Evolutionary conservation across 2,113 vertebrate species (phyloP), one percentile per base, ranked within the genome.

Genomic region (Eublepharis macularius): DNA sequence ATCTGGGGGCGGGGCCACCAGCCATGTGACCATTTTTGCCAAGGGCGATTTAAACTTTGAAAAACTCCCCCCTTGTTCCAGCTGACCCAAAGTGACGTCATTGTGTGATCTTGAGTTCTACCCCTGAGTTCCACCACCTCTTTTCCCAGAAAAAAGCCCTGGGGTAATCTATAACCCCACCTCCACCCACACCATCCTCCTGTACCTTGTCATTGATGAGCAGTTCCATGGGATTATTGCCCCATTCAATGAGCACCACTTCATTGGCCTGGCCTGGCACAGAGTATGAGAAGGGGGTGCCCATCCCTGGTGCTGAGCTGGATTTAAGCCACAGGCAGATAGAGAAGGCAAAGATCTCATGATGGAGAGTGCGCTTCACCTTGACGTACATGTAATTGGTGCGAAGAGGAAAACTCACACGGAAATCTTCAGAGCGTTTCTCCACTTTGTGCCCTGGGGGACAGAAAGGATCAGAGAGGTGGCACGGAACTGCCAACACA

Each of bases 351-450:
- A 98, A 99, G 98, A 99, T 99, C 95, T 99, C 98, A 4, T 6
- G 84, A 0, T 98, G 98, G 32, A 99, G 96, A 93, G 97, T 99
- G 91, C 95, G 96, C 95, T 98, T 98, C 94, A 98, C 97, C 96
- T 99, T 99, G 92, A 98, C 98, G 2, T 99, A 99, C 98, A 99
- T 99, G 95, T 99, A 99, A 96, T 99, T 99, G 92, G 98, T 99
- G 87, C 98, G 97, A 90, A 99, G 94, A 0, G 98, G 97, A 87
- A 99, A 99, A 72, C 85, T 86, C 69, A 92, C 91, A 2, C 89
- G 85, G 70, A 90, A 92, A 36, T 82, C 82, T 68, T 92, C 87
- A 0, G 87, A 84, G 17, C 78, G 79, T 45, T 90, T 92, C 47
- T 92, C 88, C 68, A 47, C 17, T 69, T 88, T 88, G 77, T 85